Evolutionary conservation across 2,888 invertebrate species (phyloP).

Genomic region (Amaurobius ferox): DNA sequence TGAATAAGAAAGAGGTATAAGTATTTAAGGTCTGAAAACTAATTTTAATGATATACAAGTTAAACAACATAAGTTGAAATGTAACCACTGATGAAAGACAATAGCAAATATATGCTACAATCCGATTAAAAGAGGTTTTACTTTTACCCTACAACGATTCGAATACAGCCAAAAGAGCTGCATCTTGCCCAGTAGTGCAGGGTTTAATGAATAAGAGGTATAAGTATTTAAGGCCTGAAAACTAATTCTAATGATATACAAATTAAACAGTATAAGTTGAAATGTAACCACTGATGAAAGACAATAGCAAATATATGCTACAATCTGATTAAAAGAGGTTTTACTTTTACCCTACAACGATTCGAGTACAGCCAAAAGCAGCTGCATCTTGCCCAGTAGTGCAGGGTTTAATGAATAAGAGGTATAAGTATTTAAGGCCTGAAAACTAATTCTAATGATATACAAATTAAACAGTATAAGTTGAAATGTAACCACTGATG

Average conservation of each 20-base stretch:
- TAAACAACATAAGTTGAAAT: neutral
- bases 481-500: neutral
- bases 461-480: neutral
- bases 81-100: neutral
- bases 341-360: constrained; percentile 52
- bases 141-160: constrained; percentile 53
- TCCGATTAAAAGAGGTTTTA: constrained; percentile 21
- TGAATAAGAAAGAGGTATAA: no score
- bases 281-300: neutral
- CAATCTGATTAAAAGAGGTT: neutral
- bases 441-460: no score
- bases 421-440: no score
- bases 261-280: neutral
- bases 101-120: neutral
- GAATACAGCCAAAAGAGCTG: neutral
- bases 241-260: no score
- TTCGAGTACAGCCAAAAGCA: constrained; percentile 18
- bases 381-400: constrained; percentile 49
- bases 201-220: constrained; percentile 33
- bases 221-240: no score
- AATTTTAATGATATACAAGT: no score
- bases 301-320: neutral
- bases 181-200: constrained; percentile 54
- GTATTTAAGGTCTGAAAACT: no score
- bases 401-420: constrained; percentile 14